Base-by-base conservation (phyloP, 2,888 invertebrate genomes). In the Tachystola acroxantha region DNA sequence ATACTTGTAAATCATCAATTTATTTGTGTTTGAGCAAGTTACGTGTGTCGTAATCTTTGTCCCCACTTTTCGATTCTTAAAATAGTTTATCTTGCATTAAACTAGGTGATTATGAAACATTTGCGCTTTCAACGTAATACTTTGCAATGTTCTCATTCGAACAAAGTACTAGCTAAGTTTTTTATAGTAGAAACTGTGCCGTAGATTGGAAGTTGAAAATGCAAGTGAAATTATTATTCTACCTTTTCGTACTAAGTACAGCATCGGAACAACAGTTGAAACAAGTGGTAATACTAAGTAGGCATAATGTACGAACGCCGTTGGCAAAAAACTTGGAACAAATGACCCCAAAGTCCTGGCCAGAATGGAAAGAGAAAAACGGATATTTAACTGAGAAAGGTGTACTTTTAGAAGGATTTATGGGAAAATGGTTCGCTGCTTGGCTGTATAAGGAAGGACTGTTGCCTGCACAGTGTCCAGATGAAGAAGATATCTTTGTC, bases 301-400 rank as follows among this genome's bases (percentile, higher is more conserved):
- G 81, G 30, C 81, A 81, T 50, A 73, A 72, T 52, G 67, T 76
- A 7, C 51, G 81, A 31, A 71, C 76, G 30, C 81, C 81, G 42
- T 58, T 78, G 48, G 65, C 76, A 7, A 56, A 63, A 45, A 57
- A 66, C 36, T 53, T 80, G 25, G 45, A 44, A 10, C 50, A 61
- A 40, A 56, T 66, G 1, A 66, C 74, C 3, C 71, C 75, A 0
- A 69, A 66, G 28, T 29, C 43, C 1, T 81, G 81, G 81, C 81
- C 81, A 0, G 16, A 43, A 11, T 81, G 75, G 74, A 61, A 60
- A 7, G 66, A 75, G 37, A 64, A 66, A 51, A 50, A 37, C 43
- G 81, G 81, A 7, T 63, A 57, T 48, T 53, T 81, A 19, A 81
- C 81, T 4, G 45, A 57, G 5, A 80, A 74, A 60, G 81, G 81